These are phyloP conservation scores for Gasteruption jaculator DNA, from an alignment of 2,888 invertebrate species.

Conservation along the genomic window DNA sequence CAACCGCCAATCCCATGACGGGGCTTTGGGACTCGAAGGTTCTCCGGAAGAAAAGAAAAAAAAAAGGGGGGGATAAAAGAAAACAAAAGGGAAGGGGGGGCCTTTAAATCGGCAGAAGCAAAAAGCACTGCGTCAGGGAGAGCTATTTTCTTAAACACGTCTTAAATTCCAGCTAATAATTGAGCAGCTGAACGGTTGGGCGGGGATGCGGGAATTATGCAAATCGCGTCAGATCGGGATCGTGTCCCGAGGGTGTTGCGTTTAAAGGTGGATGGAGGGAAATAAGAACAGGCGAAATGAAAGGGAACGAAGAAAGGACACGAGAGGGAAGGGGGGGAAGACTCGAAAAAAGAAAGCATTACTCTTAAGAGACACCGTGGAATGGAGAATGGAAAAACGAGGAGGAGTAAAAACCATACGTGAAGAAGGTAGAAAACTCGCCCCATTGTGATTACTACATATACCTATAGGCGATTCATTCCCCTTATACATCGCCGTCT, in stretches of 20 bases:
- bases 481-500: constrained; percentile 28
- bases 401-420: constrained; percentile 12
- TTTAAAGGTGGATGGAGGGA: too few relatives aligned
- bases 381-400: constrained; percentile 6
- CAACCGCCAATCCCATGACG: background rate
- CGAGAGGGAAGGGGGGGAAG: constrained; percentile 19
- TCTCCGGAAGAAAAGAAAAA: background rate
- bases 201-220: constrained; percentile 50
- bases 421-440: constrained; percentile 27
- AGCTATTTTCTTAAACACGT: constrained; percentile 50
- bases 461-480: constrained; percentile 32
- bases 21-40: background rate
- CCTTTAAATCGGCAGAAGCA: constrained; percentile 28
- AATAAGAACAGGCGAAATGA: too few relatives aligned
- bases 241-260: constrained; percentile 45
- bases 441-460: constrained; percentile 38
- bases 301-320: constrained; percentile 5
- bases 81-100: background rate
- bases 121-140: constrained; percentile 23
- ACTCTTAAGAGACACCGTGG: background rate
- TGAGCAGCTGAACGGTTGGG: constrained; percentile 47
- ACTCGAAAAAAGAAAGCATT: constrained; percentile 13
- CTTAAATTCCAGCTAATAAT: constrained; percentile 51
- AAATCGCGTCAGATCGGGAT: constrained; percentile 49
- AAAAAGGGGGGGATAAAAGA: background rate